Conservation (phyloP, 2,113 vertebrate species). For the Notothenia coriiceps region DNA sequence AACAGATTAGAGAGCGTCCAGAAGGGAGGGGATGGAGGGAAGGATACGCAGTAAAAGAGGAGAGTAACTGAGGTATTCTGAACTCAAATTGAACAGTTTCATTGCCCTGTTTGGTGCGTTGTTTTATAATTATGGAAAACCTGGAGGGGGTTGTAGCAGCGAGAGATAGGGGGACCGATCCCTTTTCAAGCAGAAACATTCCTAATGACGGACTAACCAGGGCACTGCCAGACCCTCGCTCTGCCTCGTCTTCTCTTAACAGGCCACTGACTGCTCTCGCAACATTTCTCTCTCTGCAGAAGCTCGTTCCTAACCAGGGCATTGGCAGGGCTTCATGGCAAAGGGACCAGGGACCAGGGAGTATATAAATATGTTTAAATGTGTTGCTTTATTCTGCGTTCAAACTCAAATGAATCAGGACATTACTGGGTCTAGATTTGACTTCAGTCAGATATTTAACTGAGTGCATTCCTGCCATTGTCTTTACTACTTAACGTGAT, state of each 20-base stretch:
- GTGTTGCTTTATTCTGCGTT: not conserved
- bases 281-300: slow-evolving; percentile 5
- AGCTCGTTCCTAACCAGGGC: slow-evolving; percentile 18
- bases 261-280: slow-evolving; percentile 39
- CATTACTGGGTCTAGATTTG: slow-evolving; percentile 7
- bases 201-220: slow-evolving; percentile 47
- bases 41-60: slow-evolving; percentile 9
- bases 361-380: not conserved
- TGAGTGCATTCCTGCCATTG: not conserved
- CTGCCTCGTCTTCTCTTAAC: slow-evolving; percentile 44
- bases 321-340: not conserved
- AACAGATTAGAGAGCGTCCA: slow-evolving; percentile 24
- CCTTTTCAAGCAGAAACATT: slow-evolving; percentile 52
- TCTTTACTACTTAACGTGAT: not conserved
- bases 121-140: slow-evolving; percentile 58
- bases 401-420: slow-evolving; percentile 17
- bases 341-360: not conserved
- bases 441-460: slow-evolving; percentile 1
- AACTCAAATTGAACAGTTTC: slow-evolving; percentile 34
- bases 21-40: not conserved
- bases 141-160: slow-evolving; percentile 33
- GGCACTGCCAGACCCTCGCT: slow-evolving; percentile 47
- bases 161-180: slow-evolving; percentile 52
- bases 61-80: slow-evolving; percentile 16
- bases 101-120: slow-evolving; percentile 31